These are phyloP conservation scores for Baccha elongata DNA, from an alignment of 2,888 invertebrate species.

Conservation along the genomic window DNA sequence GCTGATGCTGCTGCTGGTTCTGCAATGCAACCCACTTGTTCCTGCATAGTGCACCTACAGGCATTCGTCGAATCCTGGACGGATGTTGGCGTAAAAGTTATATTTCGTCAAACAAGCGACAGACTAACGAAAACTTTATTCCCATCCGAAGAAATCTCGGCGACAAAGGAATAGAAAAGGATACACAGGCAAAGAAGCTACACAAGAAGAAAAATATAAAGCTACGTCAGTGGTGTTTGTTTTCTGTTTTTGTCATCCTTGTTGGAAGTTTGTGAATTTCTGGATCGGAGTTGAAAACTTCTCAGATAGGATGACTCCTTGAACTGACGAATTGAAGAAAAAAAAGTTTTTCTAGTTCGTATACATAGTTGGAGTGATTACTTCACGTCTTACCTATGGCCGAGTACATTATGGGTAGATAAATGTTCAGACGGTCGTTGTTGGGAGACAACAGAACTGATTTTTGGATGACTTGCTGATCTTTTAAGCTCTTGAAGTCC, in stretches of 20 bases:
- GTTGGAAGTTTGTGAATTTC: slow-evolving; percentile 67
- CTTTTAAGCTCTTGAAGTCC: slow-evolving; percentile 72
- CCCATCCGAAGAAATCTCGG: slow-evolving; percentile 48
- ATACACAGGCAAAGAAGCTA: slow-evolving; percentile 14
- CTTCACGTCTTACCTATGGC: slow-evolving; percentile 59
- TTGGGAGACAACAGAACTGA: slow-evolving; percentile 52
- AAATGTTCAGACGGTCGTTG: slow-evolving; percentile 15
- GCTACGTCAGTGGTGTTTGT: slow-evolving; percentile 62
- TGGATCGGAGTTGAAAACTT: slow-evolving; percentile 69
- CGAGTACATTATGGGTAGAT: slow-evolving; percentile 54
- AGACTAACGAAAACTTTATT: slow-evolving; percentile 60
- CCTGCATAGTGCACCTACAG: slow-evolving; percentile 7
- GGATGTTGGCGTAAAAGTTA: slow-evolving; percentile 64
- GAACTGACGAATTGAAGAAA: slow-evolving; percentile 69
- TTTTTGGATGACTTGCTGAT: slow-evolving; percentile 73
- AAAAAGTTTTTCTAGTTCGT: slow-evolving; percentile 48
- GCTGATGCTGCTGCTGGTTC: neutral
- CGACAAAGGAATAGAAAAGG: slow-evolving; percentile 53
- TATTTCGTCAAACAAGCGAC: slow-evolving; percentile 70
- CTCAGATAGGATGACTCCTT: slow-evolving; percentile 69
- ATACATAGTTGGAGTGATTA: slow-evolving; percentile 54
- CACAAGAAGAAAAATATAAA: slow-evolving; percentile 15
- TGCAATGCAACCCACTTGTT: neutral
- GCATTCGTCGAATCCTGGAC: neutral
- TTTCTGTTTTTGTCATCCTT: slow-evolving; percentile 72